Evolutionary conservation across 2,888 invertebrate genomes (phyloP), one percentile per base, ranked within the genome.

Genomic region (Malachius bipustulatus): DNA sequence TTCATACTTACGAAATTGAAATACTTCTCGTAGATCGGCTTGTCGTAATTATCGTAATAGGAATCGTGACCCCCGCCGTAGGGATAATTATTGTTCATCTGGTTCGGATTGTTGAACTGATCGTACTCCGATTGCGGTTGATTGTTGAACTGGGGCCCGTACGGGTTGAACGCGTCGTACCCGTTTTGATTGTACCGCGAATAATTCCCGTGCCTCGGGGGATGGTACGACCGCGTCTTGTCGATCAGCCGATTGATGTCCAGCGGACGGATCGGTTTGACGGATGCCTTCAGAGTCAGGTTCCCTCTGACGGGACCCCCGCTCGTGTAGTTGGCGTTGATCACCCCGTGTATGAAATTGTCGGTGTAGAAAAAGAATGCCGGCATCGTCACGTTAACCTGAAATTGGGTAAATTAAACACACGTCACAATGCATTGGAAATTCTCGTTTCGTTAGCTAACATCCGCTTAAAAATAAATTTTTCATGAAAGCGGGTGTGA

Each of bases 281-380:
- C 66, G 14, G 77, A 79, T 0, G 88, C 88, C 57, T 76, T 78
- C 1, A 94, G 65, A 0, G 91, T 90, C 12, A 91, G 70, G 65
- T 93, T 93, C 4, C 93, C 93, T 19, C 68, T 68, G 0, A 91
- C 90, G 0, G 93, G 90, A 14, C 82, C 83, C 1, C 94, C 94
- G 39, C 88, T 90, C 1, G 93, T 93, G 56, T 91, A 93, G 73
- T 96, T 96, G 0, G 94, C 93, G 75, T 87, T 82, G 2, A 96
- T 74, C 1, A 78, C 74, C 0, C 94, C 96, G 53, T 79, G 73
- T 53, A 96, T 77, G 53, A 67, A 89, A 6, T 70, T 75, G 50
- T 90, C 89, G 13, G 82, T 82, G 51, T 83, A 84, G 59, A 91
- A 83, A 66, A 94, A 85, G 61, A 90, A 91, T 1, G 91, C 83